Percentiles rank a stretch among this genome's conserved stretches.
These are phyloP conservation scores for Scaptomyza caliginosa DNA, from an alignment of 2,888 invertebrate genomes.

Conservation along the genomic window DNA sequence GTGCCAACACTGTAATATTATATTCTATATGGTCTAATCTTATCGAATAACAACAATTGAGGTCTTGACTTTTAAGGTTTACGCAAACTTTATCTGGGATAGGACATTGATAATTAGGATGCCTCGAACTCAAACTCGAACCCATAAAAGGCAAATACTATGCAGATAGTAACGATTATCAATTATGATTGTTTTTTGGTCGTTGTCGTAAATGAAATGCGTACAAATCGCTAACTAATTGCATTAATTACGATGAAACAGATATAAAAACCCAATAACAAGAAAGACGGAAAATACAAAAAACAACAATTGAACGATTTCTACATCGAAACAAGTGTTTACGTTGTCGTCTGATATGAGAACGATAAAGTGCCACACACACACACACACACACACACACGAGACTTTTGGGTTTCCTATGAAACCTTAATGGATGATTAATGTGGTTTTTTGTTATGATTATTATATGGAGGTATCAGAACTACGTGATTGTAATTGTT, in stretches of 20 bases:
- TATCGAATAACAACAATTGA: slow-evolving; percentile 30
- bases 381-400: not conserved
- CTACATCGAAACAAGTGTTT: slow-evolving; percentile 40
- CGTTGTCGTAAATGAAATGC: slow-evolving; percentile 46
- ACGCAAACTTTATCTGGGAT: not conserved
- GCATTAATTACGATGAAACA: slow-evolving; percentile 52
- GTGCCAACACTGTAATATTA: slow-evolving; percentile 41
- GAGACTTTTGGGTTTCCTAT: slow-evolving; percentile 21
- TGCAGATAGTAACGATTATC: slow-evolving; percentile 26
- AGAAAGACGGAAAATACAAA: too few relatives aligned
- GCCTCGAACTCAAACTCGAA: slow-evolving; percentile 40
- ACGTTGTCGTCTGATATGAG: slow-evolving; percentile 23
- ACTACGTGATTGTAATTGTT: not conserved
- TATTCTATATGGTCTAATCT: slow-evolving; percentile 36
- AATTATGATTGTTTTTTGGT: slow-evolving; percentile 12
- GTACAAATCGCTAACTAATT: slow-evolving; percentile 70
- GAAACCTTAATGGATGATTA: slow-evolving; percentile 43
- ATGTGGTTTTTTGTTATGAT: slow-evolving; percentile 22
- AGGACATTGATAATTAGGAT: slow-evolving; percentile 27
- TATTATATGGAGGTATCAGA: slow-evolving; percentile 3
- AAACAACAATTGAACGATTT: slow-evolving; percentile 30
- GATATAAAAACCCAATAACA: slow-evolving; percentile 5
- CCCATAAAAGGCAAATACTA: slow-evolving; percentile 19
- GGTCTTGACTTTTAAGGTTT: slow-evolving; percentile 7
- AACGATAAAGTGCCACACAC: slow-evolving; percentile 17